Base-by-base conservation (phyloP, 2,888 invertebrate species). In the Drosophila pegasa region DNA sequence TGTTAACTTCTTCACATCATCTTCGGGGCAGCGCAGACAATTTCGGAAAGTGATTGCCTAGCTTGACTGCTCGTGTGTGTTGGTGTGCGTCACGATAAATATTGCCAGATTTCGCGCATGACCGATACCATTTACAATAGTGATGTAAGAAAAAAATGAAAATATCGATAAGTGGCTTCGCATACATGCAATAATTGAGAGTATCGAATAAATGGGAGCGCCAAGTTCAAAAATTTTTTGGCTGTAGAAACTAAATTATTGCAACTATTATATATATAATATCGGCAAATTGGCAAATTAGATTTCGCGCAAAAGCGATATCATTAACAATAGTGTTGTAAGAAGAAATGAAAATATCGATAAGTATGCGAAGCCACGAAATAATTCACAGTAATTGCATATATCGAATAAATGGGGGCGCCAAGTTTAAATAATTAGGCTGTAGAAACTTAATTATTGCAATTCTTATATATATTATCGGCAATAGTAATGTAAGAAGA, bases 1-100 rank as follows among this genome's bases (percentile, higher is more conserved):
- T 61, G 14, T 27, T 52, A 56, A 70, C 38, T 70, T 56, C 47
- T 60, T 69, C 54, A 61, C 70, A 70, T 56, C 61, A 47, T 70
- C 33, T 70, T 62, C 40, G 25, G 22, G 37, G 51, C 50, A 69
- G 55, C 29, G 40, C 50, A 70, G 43, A 68, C 52, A 48, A 29
- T 55, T 69, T 69, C 50, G 20, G 38, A 50, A 60, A 69, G 54
- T 62, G 56, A 56, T 70, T 69, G 57, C 70, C 50, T 54, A 52
- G 47, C 31, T 62, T 52, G 56, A 56, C 62, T 57, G 56, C 37
- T 31, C 47, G 55, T 57, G 41, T 52, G 67, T 62, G 54, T 64
- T 47, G 41, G 48, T 50, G 35, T 50, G 64, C 63, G 65, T 65
- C 65, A 65, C 54, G 22, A 52, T 16, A 7, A 63, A 29, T 27